Conservation (phyloP, 2,888 invertebrate genomes). For the Furcula furcula region DNA sequence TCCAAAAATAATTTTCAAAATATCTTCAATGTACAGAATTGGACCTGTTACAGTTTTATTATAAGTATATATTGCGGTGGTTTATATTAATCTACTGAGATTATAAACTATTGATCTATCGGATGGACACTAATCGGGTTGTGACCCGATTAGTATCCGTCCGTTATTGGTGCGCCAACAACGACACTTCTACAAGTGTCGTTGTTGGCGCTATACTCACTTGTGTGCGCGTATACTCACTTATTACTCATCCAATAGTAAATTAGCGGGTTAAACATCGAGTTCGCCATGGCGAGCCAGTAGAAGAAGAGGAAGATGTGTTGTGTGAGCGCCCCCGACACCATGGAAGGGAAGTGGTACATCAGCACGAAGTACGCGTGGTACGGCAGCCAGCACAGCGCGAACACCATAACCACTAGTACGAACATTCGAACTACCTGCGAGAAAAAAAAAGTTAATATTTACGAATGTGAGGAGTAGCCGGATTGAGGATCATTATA, state of each 20-base stretch:
- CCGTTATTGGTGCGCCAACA: no score
- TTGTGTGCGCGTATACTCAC: slow-evolving; percentile 80
- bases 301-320: slow-evolving; percentile 93
- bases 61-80: no score
- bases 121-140: no score
- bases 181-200: no score
- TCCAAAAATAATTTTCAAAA: no score
- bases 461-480: no score
- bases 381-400: slow-evolving; percentile 94
- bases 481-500: no score
- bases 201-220: not conserved
- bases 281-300: slow-evolving; percentile 95
- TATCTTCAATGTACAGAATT: no score
- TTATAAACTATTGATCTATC: no score
- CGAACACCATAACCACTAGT: slow-evolving; percentile 91
- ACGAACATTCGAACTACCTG: slow-evolving; percentile 95
- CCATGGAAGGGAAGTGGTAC: slow-evolving; percentile 81
- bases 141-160: no score
- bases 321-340: slow-evolving; percentile 87
- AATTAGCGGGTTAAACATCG: slow-evolving; percentile 95
- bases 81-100: no score
- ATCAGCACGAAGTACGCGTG: slow-evolving; percentile 92
- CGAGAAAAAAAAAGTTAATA: slow-evolving; percentile 16
- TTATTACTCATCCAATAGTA: slow-evolving; percentile 96
- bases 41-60: no score